Percentiles rank a stretch among this genome's conserved stretches.
phyloP scores from a whole-genome alignment of 2,797 vertebrate species.

The Myotis myotis region DNA sequence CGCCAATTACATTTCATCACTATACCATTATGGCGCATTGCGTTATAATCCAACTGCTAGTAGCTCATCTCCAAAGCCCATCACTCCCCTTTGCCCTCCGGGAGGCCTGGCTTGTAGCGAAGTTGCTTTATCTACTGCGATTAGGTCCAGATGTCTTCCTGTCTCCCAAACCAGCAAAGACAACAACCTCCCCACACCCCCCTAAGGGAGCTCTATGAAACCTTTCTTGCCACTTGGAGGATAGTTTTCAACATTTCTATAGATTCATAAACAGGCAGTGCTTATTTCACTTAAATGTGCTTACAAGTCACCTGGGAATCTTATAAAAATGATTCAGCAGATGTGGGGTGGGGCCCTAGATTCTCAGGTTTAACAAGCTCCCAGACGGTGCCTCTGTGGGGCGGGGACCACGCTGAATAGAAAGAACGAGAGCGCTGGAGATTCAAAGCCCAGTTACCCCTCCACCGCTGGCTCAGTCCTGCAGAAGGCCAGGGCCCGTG shows the following conservation, averaged over 20 bases:
- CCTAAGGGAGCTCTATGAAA: background rate
- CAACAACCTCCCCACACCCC: background rate
- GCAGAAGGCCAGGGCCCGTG: fast-evolving
- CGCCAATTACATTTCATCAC: constrained; percentile 8
- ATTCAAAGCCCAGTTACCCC: background rate
- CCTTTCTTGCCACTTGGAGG: background rate
- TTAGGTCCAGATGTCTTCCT: background rate
- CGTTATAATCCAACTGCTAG: background rate
- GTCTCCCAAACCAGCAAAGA: background rate
- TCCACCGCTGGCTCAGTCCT: fast-evolving
- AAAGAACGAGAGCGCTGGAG: background rate
- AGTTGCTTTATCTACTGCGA: background rate
- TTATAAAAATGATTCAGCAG: background rate
- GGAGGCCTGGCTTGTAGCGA: background rate
- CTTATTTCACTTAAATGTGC: background rate
- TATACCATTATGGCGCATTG: background rate
- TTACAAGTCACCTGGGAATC: background rate
- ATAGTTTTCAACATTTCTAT: background rate
- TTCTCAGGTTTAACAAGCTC: background rate
- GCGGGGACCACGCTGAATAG: fast-evolving
- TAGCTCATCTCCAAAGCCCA: constrained; percentile 23
- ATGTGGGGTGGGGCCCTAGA: background rate
- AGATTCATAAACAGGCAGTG: background rate
- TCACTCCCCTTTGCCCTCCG: constrained; percentile 45
- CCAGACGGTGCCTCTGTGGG: no score